Conservation (phyloP, 2,888 invertebrate genomes). For the Kryphioiulus occultus region DNA sequence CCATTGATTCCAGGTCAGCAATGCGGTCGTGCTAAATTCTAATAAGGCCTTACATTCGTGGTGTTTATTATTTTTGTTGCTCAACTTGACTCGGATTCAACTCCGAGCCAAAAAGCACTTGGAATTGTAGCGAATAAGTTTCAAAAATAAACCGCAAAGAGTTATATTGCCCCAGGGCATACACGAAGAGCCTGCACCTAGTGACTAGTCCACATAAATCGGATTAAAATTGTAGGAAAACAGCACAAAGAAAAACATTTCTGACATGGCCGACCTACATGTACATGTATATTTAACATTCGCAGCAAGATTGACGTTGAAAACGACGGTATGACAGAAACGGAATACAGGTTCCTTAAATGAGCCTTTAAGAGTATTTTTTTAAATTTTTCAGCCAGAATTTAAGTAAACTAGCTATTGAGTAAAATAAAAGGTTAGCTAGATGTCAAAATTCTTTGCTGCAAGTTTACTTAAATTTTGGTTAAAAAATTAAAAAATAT, state of each 20-base stretch:
- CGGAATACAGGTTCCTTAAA: background rate
- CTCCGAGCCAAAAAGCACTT: background rate
- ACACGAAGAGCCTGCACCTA: no score
- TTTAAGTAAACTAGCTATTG: background rate
- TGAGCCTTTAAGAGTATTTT: background rate
- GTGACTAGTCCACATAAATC: background rate
- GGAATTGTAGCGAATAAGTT: slow-evolving; percentile 5
- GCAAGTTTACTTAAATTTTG: no score
- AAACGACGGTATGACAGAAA: background rate
- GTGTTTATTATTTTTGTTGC: background rate
- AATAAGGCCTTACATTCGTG: background rate
- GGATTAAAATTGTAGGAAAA: background rate
- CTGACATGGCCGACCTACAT: slow-evolving; percentile 5
- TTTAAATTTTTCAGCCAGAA: background rate
- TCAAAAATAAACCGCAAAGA: background rate
- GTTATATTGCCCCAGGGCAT: background rate
- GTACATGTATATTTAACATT: background rate
- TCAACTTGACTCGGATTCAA: background rate
- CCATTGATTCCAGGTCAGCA: background rate
- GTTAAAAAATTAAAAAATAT: no score
- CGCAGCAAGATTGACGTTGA: background rate
- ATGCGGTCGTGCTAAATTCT: background rate
- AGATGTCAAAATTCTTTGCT: no score
- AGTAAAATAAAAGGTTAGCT: background rate
- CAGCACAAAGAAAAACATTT: background rate